Percentiles rank a stretch among this genome's conserved stretches.
Conservation (phyloP, 2,113 vertebrate genomes). For the Gulo gulo region DNA sequence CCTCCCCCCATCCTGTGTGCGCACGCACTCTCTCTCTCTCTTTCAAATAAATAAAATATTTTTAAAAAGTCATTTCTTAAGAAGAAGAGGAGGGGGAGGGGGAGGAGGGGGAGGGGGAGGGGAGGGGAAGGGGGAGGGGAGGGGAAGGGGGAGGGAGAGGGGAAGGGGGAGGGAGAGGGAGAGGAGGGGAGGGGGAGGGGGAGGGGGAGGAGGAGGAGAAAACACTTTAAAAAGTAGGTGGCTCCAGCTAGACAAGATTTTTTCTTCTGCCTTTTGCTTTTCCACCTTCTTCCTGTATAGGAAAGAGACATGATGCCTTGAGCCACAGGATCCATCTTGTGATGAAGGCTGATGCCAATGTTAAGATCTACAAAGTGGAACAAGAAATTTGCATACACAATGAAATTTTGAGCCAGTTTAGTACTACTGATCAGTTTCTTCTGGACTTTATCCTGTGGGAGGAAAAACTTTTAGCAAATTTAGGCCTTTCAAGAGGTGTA, state of each 20-base stretch:
- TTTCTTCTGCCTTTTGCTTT: not conserved
- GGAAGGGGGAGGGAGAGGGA: rapidly evolving
- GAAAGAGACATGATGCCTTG: not conserved
- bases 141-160: not conserved
- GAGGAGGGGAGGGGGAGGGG: not conserved
- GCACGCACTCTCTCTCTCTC: not conserved
- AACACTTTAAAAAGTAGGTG: not conserved
- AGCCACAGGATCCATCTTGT: not conserved
- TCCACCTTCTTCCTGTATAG: not conserved
- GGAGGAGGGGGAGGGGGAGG: not conserved
- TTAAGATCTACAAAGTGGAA: not conserved
- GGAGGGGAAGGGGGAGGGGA: too few species aligned
- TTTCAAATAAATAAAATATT: not conserved
- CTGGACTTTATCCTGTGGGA: not conserved
- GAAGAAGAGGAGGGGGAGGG: not conserved
- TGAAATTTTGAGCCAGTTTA: not conserved
- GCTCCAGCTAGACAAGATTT: not conserved
- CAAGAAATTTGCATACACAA: not conserved
- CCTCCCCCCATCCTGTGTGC: rapidly evolving
- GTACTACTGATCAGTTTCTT: not conserved
- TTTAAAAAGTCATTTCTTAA: not conserved
- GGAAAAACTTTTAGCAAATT: not conserved
- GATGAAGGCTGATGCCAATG: not conserved
- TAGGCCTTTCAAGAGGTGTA: not conserved
- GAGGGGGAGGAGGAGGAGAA: rapidly evolving